phyloP scores from a whole-genome alignment of 1,140 invertebrate species.

The Drosophila repleta region DNA sequence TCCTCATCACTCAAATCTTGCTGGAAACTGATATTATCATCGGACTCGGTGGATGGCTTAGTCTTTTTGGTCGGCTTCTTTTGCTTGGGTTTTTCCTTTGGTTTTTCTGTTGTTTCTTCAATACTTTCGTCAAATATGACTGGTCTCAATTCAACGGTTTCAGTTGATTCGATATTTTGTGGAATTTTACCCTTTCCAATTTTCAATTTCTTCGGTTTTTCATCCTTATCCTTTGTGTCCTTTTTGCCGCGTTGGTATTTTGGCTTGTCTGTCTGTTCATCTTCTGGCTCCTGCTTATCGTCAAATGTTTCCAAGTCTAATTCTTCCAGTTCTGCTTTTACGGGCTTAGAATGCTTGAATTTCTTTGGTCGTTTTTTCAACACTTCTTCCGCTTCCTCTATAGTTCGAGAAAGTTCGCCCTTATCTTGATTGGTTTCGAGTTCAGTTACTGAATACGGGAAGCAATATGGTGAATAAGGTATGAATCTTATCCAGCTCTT shows the following conservation, averaged over 20 bases:
- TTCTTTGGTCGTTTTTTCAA: constrained; percentile 69
- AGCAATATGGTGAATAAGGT: constrained; percentile 73
- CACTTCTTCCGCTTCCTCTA: constrained; percentile 73
- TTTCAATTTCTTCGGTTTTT: constrained; percentile 62
- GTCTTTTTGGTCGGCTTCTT: constrained; percentile 45
- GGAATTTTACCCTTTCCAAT: constrained; percentile 72
- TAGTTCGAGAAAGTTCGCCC: constrained; percentile 76
- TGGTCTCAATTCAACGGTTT: constrained; percentile 85
- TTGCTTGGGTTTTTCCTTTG: constrained; percentile 63
- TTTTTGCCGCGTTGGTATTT: constrained; percentile 75
- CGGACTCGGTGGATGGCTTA: constrained; percentile 43
- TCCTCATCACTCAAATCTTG: constrained; percentile 23
- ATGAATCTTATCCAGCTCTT: constrained; percentile 78
- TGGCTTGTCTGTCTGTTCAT: constrained; percentile 43
- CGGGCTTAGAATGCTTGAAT: constrained; percentile 58
- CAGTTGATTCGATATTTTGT: constrained; percentile 69
- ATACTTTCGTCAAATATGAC: constrained; percentile 68
- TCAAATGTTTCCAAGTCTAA: constrained; percentile 53
- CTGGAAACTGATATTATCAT: constrained; percentile 42
- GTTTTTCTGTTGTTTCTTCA: constrained; percentile 67
- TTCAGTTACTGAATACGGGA: constrained; percentile 61
- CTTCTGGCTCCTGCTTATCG: constrained; percentile 36
- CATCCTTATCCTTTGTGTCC: constrained; percentile 29
- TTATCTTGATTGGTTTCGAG: constrained; percentile 55
- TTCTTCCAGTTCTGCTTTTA: constrained; percentile 60